phyloP scores from a whole-genome alignment of 2,113 vertebrate genomes.

The Albula goreensis region DNA sequence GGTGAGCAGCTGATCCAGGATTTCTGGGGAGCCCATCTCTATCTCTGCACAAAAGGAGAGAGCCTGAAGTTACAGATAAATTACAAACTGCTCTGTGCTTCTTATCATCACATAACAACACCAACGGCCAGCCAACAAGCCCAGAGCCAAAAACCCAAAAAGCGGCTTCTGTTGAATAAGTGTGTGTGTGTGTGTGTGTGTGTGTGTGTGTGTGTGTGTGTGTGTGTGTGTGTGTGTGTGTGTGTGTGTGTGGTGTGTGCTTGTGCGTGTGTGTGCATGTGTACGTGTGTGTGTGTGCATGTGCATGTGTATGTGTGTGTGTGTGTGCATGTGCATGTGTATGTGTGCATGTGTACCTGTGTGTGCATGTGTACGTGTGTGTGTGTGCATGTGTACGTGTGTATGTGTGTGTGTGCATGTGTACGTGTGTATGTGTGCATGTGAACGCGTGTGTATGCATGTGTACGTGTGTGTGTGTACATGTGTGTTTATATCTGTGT shows the following conservation, averaged over 20 bases:
- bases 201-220: neutral
- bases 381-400: neutral
- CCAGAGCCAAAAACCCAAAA: neutral
- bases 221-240: neutral
- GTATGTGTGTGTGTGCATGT: neutral
- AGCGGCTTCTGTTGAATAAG: neutral
- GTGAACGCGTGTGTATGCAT: neutral
- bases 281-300: neutral
- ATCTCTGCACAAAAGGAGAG: conserved; percentile 49
- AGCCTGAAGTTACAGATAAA: conserved; percentile 51
- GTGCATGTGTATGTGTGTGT: neutral
- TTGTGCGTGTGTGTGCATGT: neutral
- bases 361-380: neutral
- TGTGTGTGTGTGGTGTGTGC: neutral
- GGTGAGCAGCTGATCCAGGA: conserved; percentile 38
- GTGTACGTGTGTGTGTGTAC: neutral
- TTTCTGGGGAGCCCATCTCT: conserved; percentile 41
- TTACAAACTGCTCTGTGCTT: conserved; percentile 53
- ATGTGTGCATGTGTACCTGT: neutral
- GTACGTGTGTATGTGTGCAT: neutral
- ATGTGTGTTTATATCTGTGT: neutral
- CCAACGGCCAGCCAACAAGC: neutral
- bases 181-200: neutral
- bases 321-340: neutral
- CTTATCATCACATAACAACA: conserved; percentile 57